A percentile compares a stretch with the other conserved stretches of the same genome.
Conservation (phyloP, 2,113 vertebrate species). For the Hippocampus mohnikei region DNA sequence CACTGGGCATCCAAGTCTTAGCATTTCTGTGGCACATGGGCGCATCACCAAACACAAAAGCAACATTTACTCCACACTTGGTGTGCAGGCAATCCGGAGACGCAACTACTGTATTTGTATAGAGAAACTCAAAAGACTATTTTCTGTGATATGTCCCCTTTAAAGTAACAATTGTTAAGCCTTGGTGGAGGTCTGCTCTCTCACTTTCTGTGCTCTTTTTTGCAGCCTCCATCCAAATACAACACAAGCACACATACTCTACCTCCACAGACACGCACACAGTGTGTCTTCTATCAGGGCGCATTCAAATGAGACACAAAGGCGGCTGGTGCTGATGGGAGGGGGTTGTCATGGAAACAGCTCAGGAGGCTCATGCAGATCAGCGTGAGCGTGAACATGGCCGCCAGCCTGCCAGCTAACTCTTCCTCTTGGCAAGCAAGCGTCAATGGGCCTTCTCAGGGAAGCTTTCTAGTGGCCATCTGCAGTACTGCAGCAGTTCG, state of each 20-base stretch:
- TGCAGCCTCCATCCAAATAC: background rate
- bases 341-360: conserved; percentile 55
- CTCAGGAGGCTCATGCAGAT: conserved; percentile 23
- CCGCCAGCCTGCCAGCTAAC: background rate
- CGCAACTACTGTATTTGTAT: too few relatives aligned
- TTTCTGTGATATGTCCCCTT: background rate
- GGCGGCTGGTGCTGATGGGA: conserved; percentile 13
- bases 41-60: too few relatives aligned
- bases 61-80: too few relatives aligned
- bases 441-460: background rate
- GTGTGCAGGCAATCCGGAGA: too few relatives aligned
- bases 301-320: conserved; percentile 43
- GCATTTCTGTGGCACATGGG: too few relatives aligned
- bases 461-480: too few relatives aligned
- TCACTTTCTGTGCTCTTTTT: background rate
- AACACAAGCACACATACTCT: background rate
- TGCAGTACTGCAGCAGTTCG: background rate
- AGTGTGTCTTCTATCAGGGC: conserved; percentile 37
- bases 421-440: background rate
- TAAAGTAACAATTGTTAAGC: background rate
- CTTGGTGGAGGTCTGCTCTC: background rate
- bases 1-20: too few relatives aligned
- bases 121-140: background rate
- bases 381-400: conserved; percentile 22
- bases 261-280: conserved; percentile 1